These are phyloP conservation scores for Mormyrops boulengeri DNA, from an alignment of 2,797 vertebrate genomes.

Conservation along the genomic window DNA sequence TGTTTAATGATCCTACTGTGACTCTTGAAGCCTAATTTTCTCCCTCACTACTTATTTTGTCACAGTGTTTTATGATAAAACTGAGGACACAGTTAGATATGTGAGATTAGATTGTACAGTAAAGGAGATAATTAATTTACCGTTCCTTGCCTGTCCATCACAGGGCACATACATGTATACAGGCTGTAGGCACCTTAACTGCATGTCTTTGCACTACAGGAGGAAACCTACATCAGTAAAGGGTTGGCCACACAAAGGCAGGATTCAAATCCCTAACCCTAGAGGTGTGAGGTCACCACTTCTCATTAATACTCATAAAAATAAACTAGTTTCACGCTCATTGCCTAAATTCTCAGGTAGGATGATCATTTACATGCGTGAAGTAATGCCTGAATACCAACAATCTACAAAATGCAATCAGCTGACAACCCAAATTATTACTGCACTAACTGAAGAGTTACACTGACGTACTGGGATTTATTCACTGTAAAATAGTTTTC, in stretches of 20 bases:
- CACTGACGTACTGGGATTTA: background rate
- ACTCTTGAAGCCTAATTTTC: background rate
- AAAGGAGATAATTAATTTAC: background rate
- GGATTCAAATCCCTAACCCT: background rate
- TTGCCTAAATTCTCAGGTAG: background rate
- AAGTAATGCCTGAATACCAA: background rate
- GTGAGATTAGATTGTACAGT: background rate
- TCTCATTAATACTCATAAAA: background rate
- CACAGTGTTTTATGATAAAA: background rate
- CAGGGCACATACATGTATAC: background rate
- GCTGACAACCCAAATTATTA: background rate
- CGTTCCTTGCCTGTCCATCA: background rate
- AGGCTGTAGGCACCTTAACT: background rate
- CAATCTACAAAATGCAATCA: background rate
- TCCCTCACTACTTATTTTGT: background rate
- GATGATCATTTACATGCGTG: background rate
- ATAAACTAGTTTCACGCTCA: background rate
- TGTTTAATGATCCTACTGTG: background rate
- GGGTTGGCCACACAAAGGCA: background rate
- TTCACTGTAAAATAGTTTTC: background rate
- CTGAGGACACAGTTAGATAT: background rate
- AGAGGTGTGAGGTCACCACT: background rate
- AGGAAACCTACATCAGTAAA: background rate
- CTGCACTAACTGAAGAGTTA: background rate
- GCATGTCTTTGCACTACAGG: background rate